A percentile compares a stretch with the other conserved stretches of the same genome.
Evolutionary conservation across 64 coral and sea anemone species (phyloP).

Genomic region (Montipora foliosa): DNA sequence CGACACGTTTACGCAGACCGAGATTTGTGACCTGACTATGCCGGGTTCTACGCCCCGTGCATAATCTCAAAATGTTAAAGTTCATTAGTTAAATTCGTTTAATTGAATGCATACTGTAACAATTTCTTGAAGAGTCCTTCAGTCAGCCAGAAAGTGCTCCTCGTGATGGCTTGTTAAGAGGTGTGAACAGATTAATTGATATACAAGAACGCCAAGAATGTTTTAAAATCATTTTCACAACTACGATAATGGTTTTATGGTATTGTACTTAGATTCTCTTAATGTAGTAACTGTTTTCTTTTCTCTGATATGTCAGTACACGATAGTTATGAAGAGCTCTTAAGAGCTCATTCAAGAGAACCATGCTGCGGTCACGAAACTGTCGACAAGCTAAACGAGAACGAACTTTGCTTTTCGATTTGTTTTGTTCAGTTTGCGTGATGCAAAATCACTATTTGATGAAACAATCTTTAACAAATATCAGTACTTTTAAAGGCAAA

Average conservation of each 20-base stretch:
- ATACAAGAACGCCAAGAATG: conserved; percentile 19
- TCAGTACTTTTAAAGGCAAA: no score
- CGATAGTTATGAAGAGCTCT: background rate
- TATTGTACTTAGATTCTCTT: background rate
- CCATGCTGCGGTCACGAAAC: background rate
- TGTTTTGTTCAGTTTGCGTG: background rate
- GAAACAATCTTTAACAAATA: background rate
- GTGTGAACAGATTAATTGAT: background rate
- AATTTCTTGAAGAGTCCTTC: no score
- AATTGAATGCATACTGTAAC: no score
- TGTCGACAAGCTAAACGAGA: background rate
- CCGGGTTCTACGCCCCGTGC: no score
- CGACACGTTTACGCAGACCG: background rate
- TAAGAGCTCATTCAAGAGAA: background rate
- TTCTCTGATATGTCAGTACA: background rate
- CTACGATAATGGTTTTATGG: background rate
- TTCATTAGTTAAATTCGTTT: no score
- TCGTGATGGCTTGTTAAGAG: background rate
- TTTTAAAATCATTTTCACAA: background rate
- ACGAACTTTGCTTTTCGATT: background rate
- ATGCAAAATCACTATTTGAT: background rate
- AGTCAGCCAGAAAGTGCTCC: background rate
- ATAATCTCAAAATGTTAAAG: no score
- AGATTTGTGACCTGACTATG: no score
- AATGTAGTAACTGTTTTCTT: background rate